A percentile compares a stretch with the other conserved stretches of the same genome.
Evolutionary conservation across 1,140 invertebrate genomes (phyloP).

Genomic region (Sinonovacula constricta): DNA sequence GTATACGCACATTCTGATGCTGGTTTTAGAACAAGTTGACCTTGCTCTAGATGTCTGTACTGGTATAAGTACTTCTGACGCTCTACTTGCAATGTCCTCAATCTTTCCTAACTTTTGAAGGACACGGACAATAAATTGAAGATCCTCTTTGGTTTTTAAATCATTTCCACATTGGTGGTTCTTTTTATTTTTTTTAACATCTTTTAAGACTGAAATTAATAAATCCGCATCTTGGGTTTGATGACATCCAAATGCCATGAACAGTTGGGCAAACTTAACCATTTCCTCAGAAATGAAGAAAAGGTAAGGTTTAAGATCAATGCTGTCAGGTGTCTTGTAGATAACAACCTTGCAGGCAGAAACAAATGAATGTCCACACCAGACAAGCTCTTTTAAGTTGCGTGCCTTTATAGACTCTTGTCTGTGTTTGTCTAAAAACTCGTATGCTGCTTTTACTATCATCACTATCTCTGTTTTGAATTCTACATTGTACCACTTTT

Average conservation of each 20-base stretch:
- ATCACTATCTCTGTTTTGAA: no score
- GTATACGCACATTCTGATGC: constrained; percentile 45
- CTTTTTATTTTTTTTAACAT: not conserved
- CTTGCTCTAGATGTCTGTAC: constrained; percentile 48
- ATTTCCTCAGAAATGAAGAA: constrained; percentile 9
- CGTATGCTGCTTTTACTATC: no score
- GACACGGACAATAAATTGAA: not conserved
- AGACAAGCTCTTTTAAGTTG: no score
- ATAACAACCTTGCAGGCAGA: no score
- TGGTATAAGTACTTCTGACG: constrained; percentile 29
- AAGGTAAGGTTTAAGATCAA: constrained; percentile 16
- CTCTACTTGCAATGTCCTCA: not conserved
- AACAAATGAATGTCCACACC: no score
- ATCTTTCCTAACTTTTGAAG: constrained; percentile 14
- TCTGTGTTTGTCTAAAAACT: no score
- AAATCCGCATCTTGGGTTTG: not conserved
- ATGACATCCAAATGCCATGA: constrained; percentile 17
- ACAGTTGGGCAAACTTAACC: not conserved
- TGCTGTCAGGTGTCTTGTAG: no score
- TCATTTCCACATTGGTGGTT: constrained; percentile 5
- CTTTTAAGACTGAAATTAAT: not conserved
- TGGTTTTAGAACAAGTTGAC: constrained; percentile 1
- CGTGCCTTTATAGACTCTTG: no score
- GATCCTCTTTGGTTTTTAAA: not conserved
- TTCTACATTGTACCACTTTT: no score